These are phyloP conservation scores for Leiothrix lutea DNA, from an alignment of 2,113 vertebrate genomes.

Conservation along the genomic window DNA sequence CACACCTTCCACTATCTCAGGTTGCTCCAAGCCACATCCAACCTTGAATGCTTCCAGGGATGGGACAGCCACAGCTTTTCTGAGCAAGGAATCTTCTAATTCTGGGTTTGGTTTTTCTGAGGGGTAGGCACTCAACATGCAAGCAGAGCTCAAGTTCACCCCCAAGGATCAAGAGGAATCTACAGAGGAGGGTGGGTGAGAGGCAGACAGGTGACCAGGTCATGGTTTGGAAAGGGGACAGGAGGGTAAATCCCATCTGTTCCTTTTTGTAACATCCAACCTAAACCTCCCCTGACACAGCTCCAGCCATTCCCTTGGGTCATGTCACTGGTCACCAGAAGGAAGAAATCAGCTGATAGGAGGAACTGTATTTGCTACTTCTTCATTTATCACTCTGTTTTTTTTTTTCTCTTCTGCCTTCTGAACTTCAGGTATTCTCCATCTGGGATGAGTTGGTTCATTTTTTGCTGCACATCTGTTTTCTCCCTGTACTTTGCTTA, in stretches of 20 bases:
- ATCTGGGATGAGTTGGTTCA: not conserved
- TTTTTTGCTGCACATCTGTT: not conserved
- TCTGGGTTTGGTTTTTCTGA: not conserved
- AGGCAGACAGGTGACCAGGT: no score
- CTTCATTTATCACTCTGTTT: not conserved
- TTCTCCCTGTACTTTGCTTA: not conserved
- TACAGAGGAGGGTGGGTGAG: not conserved
- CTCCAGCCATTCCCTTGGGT: not conserved
- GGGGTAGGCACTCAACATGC: not conserved
- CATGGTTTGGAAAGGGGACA: not conserved
- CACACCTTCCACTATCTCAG: not conserved
- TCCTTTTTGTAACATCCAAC: not conserved
- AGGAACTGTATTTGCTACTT: not conserved
- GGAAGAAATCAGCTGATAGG: not conserved
- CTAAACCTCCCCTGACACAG: not conserved
- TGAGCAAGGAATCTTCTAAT: not conserved
- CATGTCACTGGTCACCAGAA: not conserved
- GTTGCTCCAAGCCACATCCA: not conserved
- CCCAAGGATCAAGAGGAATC: not conserved
- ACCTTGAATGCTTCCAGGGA: not conserved
- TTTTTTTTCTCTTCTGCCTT: not conserved
- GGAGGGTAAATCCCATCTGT: not conserved
- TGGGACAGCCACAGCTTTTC: not conserved
- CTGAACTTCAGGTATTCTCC: not conserved
- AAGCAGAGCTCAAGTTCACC: not conserved